Percentiles rank a stretch among this genome's conserved stretches.
phyloP scores from a whole-genome alignment of 2,888 invertebrate species.

The Leptinotarsa peninsularis region DNA sequence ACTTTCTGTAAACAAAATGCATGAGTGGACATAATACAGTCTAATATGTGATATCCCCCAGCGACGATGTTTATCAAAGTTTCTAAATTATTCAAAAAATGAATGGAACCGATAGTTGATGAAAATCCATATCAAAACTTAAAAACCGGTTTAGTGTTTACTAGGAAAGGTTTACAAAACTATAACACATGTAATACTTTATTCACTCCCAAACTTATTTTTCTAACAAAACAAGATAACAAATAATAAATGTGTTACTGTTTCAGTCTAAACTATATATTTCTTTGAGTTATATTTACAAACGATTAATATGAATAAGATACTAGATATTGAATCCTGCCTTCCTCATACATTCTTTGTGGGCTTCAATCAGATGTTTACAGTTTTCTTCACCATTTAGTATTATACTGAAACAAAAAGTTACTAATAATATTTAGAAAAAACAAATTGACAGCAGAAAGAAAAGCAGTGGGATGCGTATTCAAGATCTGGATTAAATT shows the following conservation, averaged over 20 bases:
- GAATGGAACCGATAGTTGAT: too few relatives aligned
- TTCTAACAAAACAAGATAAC: too few relatives aligned
- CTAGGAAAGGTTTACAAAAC: too few relatives aligned
- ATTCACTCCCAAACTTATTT: too few relatives aligned
- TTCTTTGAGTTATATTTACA: constrained; percentile 26
- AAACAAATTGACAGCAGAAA: background rate
- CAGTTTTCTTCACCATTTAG: constrained; percentile 94
- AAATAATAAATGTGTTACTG: background rate
- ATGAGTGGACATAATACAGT: background rate
- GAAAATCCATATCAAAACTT: too few relatives aligned
- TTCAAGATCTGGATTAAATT: background rate
- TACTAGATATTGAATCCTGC: constrained; percentile 94
- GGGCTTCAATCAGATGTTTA: constrained; percentile 89
- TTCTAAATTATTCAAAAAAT: background rate
- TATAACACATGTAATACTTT: too few relatives aligned
- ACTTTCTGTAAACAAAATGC: too few relatives aligned
- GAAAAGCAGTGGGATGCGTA: background rate
- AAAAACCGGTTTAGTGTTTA: too few relatives aligned
- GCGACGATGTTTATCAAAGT: background rate
- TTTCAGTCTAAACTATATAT: constrained; percentile 14
- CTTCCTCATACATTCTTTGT: constrained; percentile 95
- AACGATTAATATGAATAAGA: constrained; percentile 18
- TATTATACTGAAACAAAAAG: constrained; percentile 79
- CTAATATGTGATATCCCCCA: too few relatives aligned
- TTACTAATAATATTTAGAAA: background rate